A percentile compares a stretch with the other conserved stretches of the same genome.
Evolutionary conservation across 2,888 invertebrate genomes (phyloP).

Genomic region (Rhagophthalmus giganteus): DNA sequence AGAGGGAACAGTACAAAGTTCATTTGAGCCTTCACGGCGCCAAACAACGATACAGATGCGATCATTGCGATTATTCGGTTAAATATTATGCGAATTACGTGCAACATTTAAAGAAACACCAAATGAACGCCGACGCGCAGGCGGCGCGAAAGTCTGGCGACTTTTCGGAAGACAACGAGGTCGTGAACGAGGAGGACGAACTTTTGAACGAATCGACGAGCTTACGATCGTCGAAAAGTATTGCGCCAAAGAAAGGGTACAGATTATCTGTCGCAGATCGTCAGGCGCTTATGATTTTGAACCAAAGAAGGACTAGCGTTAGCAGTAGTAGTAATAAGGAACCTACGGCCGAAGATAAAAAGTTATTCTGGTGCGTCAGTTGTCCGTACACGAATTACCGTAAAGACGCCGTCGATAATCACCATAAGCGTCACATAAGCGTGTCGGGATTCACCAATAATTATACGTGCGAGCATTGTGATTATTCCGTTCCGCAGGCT

Average conservation of each 20-base stretch:
- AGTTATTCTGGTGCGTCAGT: conserved; percentile 69
- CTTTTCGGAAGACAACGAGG: conserved; percentile 47
- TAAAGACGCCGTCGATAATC: conserved; percentile 73
- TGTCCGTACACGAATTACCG: conserved; percentile 81
- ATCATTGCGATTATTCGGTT: conserved; percentile 84
- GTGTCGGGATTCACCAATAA: conserved; percentile 62
- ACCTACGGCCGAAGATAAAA: conserved; percentile 61
- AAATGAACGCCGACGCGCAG: conserved; percentile 68
- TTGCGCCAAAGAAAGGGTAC: conserved; percentile 49
- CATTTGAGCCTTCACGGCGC: conserved; percentile 83
- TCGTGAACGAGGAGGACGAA: conserved; percentile 45
- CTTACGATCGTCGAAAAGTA: conserved; percentile 41
- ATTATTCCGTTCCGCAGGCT: conserved; percentile 75
- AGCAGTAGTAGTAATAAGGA: conserved; percentile 52
- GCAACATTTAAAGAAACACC: conserved; percentile 81
- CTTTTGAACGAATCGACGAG: conserved; percentile 31
- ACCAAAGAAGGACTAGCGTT: conserved; percentile 59
- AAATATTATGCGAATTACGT: conserved; percentile 83
- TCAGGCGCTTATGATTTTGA: conserved; percentile 63
- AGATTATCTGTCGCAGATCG: conserved; percentile 65
- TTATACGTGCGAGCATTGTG: conserved; percentile 79
- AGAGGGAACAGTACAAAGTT: conserved; percentile 80
- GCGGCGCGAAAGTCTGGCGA: conserved; percentile 57
- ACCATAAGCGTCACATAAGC: conserved; percentile 72
- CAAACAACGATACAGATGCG: conserved; percentile 80